Evolutionary conservation across 2,113 vertebrate species (phyloP).

Genomic region (Hippocampus comes): DNA sequence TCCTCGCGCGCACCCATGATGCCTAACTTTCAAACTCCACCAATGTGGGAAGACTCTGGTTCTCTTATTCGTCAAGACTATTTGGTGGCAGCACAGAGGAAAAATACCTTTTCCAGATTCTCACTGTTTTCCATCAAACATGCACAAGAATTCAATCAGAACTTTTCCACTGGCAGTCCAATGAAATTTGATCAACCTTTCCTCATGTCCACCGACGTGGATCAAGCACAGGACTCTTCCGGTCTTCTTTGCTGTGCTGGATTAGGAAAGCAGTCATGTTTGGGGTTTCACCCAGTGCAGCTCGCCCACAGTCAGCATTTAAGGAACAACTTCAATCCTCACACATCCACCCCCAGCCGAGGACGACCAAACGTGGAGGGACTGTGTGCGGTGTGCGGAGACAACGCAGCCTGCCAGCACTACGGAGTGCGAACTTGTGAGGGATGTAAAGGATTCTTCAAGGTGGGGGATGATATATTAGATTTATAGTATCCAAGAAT

Average conservation of each 20-base stretch:
- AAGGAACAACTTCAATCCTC: slow-evolving; percentile 81
- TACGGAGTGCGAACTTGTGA: slow-evolving; percentile 93
- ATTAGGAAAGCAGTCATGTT: slow-evolving; percentile 77
- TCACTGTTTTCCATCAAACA: slow-evolving; percentile 95
- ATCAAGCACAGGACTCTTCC: slow-evolving; percentile 79
- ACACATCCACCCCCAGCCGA: slow-evolving; percentile 66
- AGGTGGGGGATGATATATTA: slow-evolving; percentile 68
- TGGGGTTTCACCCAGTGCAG: slow-evolving; percentile 83
- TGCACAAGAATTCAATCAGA: slow-evolving; percentile 78
- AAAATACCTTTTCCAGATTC: slow-evolving; percentile 84
- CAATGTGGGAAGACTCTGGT: slow-evolving; percentile 87
- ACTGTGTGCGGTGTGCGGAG: slow-evolving; percentile 92
- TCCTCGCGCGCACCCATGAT: slow-evolving; percentile 80
- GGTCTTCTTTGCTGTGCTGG: slow-evolving; percentile 70
- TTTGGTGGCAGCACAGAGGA: slow-evolving; percentile 86
- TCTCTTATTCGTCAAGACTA: slow-evolving; percentile 89
- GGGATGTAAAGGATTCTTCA: slow-evolving; percentile 93
- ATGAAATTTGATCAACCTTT: slow-evolving; percentile 90
- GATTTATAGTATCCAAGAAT: too few relatives aligned
- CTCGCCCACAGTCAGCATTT: slow-evolving; percentile 84
- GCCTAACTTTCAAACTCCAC: slow-evolving; percentile 79
- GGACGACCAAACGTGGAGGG: slow-evolving; percentile 82
- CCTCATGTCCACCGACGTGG: slow-evolving; percentile 77
- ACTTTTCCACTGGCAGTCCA: slow-evolving; percentile 80
- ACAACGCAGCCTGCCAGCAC: slow-evolving; percentile 93